Base-by-base conservation (phyloP, 2,888 invertebrate species). In the Cephus spinipes region DNA sequence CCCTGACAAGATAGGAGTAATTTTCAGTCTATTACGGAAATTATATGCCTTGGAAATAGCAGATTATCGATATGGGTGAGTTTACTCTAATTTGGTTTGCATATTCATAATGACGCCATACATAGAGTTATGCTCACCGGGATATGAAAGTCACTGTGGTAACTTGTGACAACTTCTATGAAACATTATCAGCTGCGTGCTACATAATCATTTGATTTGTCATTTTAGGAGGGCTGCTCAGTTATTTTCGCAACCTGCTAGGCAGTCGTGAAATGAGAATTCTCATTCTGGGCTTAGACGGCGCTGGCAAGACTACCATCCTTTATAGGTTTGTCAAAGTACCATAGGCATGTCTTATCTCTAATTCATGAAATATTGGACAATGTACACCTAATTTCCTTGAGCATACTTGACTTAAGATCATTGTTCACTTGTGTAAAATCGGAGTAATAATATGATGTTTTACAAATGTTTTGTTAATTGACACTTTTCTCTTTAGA, bases 241-340 rank as follows among this genome's bases (percentile, higher is more conserved):
- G 98, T 93, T 99, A 98, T 93, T 99, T 99, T 93, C 96, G 97
- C 89, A 97, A 97, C 87, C 94, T 99, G 87, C 94, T 99, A 91
- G 99, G 99, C 73, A 97, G 97, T 83, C 96, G 98, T 88, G 99
- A 99, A 94, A 98, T 99, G 96, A 94, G 99, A 89, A 99, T 99
- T 92, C 93, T 99, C 86, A 99, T 99, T 92, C 94, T 99, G 79
- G 99, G 99, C 9, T 93, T 99, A 85, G 99, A 99, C 92, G 99
- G 99, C 81, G 99, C 99, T 91, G 99, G 99, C 84, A 99, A 99
- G 94, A 99, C 99, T 0, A 99, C 99, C 81, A 99, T 99, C 92
- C 93, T 99, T 83, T 99, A 99, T 92, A 96, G 97, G 92, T 92
- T 71, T 31, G 71, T 71, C 2, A 23, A 55, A 23, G 55, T 55